Evolutionary conservation across 2,797 vertebrate genomes (phyloP), one percentile per base, ranked within the genome.

Genomic region (Danionella dracula): DNA sequence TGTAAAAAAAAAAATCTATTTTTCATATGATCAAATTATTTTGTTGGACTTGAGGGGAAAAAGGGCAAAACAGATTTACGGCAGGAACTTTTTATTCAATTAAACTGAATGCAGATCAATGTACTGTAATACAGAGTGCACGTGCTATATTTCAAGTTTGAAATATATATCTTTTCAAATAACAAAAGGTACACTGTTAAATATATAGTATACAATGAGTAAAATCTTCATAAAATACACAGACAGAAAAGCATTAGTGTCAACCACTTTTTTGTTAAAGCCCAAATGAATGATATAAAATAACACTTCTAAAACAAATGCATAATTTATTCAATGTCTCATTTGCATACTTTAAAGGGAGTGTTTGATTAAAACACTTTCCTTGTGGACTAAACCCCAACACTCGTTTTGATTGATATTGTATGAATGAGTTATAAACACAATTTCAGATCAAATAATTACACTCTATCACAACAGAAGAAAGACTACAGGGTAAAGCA

Each of bases 101-200:
- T 86, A 63, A 85, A 86, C 73, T 79, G 76, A 84, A 85, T 84
- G 82, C 75, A 86, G 74, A 83, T 84, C 80, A 85, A 83, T 85
- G 71, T n/a, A n/a, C n/a, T n/a, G n/a, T 85, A 84, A 84, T 79
- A 88, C 80, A 88, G 78, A 84, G 81, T 85, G 84, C 81, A 88
- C 86, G 90, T 90, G 87, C 88, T 88, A 86, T 80, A 79, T 82
- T 82, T 85, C 76, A 81, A 84, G 80, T 84, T 81, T 79, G 49
- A 65, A 65, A 71, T 62, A 63, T 48, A 55, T 62, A 56, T 37
- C 15, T 68, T 34, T 63, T 48, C 44, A 44, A 64, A 65, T 45
- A 23, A 44, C 46, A 35, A 84, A 86, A 84, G 84, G 79, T 81
- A 73, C 56, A 79, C 23, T 27, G 23, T 27, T 27, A 27, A n/a